These are phyloP conservation scores for Peromyscus attwateri DNA, from an alignment of 2,797 vertebrate genomes.

Conservation along the genomic window DNA sequence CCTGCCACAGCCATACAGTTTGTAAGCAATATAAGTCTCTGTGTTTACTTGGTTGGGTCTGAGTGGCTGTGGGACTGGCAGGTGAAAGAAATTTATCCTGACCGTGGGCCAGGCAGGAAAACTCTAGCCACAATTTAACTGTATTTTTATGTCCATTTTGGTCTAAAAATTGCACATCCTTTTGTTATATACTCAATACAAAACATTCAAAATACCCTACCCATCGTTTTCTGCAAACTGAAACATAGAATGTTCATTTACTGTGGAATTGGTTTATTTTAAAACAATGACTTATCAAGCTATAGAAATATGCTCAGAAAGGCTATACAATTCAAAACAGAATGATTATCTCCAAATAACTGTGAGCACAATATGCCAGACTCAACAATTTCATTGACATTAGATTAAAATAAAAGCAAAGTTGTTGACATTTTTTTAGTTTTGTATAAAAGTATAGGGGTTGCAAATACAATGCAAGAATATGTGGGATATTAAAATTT, in stretches of 20 bases:
- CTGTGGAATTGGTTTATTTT: not conserved
- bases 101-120: too few species aligned
- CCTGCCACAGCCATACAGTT: too few species aligned
- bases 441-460: not conserved
- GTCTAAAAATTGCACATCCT: not conserved
- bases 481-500: not conserved
- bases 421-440: not conserved
- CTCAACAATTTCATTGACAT: not conserved
- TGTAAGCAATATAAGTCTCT: too few species aligned
- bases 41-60: too few species aligned
- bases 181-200: not conserved
- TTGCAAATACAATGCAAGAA: not conserved
- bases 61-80: too few species aligned
- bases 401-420: conserved; percentile 27
- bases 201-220: not conserved
- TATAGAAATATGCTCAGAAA: not conserved
- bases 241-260: not conserved
- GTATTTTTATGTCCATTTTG: not conserved
- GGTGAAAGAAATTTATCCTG: too few species aligned
- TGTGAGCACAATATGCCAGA: not conserved
- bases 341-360: conserved; percentile 1
- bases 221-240: not conserved
- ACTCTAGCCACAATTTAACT: too few species aligned
- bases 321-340: not conserved
- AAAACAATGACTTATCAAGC: not conserved